Evolutionary conservation across 2,888 invertebrate genomes (phyloP).

Genomic region (Diaprepes abbreviatus): DNA sequence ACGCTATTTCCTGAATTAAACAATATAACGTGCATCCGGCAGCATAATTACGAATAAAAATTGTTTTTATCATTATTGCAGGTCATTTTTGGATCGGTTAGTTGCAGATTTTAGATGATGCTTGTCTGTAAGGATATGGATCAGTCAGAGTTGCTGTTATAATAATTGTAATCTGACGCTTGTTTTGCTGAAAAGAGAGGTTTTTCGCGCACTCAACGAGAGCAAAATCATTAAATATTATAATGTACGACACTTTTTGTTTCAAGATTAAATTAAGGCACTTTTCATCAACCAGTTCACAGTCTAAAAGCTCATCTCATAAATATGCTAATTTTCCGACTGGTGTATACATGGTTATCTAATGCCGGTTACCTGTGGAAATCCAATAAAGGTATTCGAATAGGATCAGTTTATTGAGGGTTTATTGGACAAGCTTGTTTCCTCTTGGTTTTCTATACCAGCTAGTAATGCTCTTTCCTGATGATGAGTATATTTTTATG

Average conservation of each 20-base stretch:
- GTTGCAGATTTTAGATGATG: neutral
- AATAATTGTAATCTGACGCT: conserved; percentile 4
- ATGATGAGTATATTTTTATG: too few species aligned
- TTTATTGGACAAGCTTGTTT: too few species aligned
- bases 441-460: too few species aligned
- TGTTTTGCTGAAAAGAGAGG: conserved; percentile 20
- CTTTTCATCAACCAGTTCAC: conserved; percentile 13
- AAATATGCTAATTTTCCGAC: conserved; percentile 10
- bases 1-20: conserved; percentile 51
- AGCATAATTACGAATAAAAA: conserved; percentile 46
- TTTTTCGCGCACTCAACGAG: conserved; percentile 39
- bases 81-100: conserved; percentile 4
- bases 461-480: too few species aligned
- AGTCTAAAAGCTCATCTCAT: conserved; percentile 9
- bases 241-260: conserved; percentile 36
- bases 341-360: neutral
- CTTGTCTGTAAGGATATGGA: neutral
- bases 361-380: neutral
- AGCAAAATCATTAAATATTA: conserved; percentile 51
- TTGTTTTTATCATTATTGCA: neutral
- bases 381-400: too few species aligned
- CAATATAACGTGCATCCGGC: conserved; percentile 52
- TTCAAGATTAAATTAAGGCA: conserved; percentile 5
- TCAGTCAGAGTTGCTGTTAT: neutral
- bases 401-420: too few species aligned